Percentiles rank a stretch among this genome's conserved stretches.
Conservation (phyloP, 2,113 vertebrate genomes). For the Tenrec ecaudatus region DNA sequence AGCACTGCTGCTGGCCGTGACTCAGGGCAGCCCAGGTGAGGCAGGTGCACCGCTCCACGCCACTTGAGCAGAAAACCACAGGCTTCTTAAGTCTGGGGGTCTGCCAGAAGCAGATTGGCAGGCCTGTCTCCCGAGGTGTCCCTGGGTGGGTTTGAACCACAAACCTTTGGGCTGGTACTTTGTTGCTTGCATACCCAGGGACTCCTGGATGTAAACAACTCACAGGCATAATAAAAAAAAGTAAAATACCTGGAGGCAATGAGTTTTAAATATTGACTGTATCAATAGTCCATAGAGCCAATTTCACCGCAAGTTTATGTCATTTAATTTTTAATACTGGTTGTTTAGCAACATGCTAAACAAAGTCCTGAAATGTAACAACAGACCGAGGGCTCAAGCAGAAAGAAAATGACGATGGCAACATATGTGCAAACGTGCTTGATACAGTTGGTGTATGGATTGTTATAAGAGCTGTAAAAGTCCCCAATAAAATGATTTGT, state of each 20-base stretch:
- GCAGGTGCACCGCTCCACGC: not conserved
- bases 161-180: not conserved
- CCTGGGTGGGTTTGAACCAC: not conserved
- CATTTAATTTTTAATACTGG: not conserved
- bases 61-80: not conserved
- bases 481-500: too few relatives aligned
- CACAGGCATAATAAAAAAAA: not conserved
- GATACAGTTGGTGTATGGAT: too few relatives aligned
- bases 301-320: not conserved
- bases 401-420: too few relatives aligned
- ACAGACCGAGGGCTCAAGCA: too few relatives aligned
- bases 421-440: too few relatives aligned
- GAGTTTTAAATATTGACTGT: not conserved
- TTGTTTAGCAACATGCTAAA: not conserved
- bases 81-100: not conserved
- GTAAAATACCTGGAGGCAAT: not conserved
- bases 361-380: not conserved
- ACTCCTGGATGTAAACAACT: not conserved
- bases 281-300: not conserved
- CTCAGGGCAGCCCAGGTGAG: not conserved
- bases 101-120: not conserved
- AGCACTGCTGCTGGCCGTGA: not conserved
- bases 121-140: not conserved
- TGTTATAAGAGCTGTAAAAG: too few relatives aligned
- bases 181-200: not conserved